Conservation (phyloP, 2,797 vertebrate genomes). For the Cirrhinus mrigala region DNA sequence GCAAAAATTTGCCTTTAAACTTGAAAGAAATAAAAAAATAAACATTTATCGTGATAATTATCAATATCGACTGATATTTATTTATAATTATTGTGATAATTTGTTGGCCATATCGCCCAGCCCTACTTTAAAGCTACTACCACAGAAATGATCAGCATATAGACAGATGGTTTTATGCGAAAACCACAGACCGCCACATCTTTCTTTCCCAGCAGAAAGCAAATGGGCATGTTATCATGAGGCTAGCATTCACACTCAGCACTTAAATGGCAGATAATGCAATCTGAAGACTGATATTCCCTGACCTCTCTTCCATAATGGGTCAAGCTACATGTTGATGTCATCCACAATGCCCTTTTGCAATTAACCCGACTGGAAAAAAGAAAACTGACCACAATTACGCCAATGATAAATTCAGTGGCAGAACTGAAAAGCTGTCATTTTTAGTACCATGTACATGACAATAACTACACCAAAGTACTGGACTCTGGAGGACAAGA, state of each 20-base stretch:
- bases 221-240: constrained; percentile 43
- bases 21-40: no score
- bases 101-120: no score
- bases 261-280: constrained; percentile 71
- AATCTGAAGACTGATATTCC: constrained; percentile 66
- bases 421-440: background rate
- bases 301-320: constrained; percentile 61
- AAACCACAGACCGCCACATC: background rate
- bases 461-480: background rate
- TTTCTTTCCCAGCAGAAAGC: constrained; percentile 17
- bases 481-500: no score
- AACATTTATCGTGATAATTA: no score
- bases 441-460: background rate
- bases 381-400: background rate
- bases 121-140: background rate
- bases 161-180: background rate
- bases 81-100: no score
- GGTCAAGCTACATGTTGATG: constrained; percentile 49
- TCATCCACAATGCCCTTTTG: constrained; percentile 50
- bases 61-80: no score
- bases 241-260: constrained; percentile 66
- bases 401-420: background rate
- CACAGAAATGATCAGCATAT: background rate
- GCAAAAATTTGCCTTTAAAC: no score
- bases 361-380: constrained; percentile 13